Evolutionary conservation across 92 coral and sea anemone species (phyloP).

Genomic region (Pocillopora grandis): DNA sequence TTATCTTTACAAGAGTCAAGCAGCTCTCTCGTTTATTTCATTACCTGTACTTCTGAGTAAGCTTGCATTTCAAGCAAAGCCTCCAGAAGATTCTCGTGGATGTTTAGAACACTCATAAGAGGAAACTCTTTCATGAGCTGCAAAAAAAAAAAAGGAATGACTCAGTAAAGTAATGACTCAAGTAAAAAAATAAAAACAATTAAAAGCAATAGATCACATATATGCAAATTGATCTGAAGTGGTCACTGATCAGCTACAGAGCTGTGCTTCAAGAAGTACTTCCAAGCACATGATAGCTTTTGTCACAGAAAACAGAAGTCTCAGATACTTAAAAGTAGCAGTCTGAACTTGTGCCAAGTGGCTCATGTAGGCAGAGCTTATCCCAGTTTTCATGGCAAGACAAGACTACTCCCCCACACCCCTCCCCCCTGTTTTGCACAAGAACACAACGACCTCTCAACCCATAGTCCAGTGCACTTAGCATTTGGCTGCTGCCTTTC

Average conservation of each 20-base stretch:
- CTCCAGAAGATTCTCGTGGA: constrained; percentile 93
- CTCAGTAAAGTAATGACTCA: background rate
- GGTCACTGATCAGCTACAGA: too few relatives aligned
- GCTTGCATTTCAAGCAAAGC: constrained; percentile 91
- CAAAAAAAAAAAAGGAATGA: constrained; percentile 7
- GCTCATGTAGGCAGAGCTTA: too few relatives aligned
- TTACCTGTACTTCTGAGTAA: constrained; percentile 95
- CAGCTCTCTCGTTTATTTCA: background rate
- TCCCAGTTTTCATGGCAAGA: too few relatives aligned
- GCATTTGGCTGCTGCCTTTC: too few relatives aligned
- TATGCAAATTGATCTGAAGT: background rate
- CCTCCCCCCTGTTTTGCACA: too few relatives aligned
- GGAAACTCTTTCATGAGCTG: constrained; percentile 99
- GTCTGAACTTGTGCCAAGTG: too few relatives aligned
- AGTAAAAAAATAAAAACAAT: background rate
- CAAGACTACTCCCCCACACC: too few relatives aligned
- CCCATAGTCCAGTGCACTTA: too few relatives aligned
- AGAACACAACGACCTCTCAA: too few relatives aligned
- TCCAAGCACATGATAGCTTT: background rate
- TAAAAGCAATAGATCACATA: background rate
- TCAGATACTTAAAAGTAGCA: too few relatives aligned
- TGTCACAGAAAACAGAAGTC: too few relatives aligned
- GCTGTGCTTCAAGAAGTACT: background rate
- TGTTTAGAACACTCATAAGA: constrained; percentile 94
- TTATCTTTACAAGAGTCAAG: background rate